A percentile compares a stretch with the other conserved stretches of the same genome.
These are phyloP conservation scores for Galaxias olidus DNA, from an alignment of 2,797 vertebrate genomes.

Conservation along the genomic window DNA sequence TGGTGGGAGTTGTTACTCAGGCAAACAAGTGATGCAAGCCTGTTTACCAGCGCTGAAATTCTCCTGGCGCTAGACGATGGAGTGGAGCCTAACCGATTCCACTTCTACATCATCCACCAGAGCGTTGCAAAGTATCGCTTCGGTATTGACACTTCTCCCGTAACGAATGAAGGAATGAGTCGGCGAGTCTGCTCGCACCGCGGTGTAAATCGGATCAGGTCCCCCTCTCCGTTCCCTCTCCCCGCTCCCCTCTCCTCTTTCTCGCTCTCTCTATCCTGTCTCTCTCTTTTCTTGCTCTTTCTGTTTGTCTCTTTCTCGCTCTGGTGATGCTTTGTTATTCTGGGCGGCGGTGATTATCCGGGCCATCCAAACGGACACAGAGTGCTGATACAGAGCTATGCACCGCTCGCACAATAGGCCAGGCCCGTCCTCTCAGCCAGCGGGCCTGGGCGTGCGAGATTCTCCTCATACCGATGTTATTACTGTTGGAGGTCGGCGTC, in stretches of 20 bases:
- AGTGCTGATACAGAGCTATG: slow-evolving; percentile 54
- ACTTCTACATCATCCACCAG: not conserved
- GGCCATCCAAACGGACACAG: slow-evolving; percentile 35
- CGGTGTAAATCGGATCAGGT: not conserved
- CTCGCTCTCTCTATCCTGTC: not conserved
- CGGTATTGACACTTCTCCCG: not conserved
- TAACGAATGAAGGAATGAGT: not conserved
- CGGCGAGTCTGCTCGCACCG: not conserved
- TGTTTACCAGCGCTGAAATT: slow-evolving; percentile 47
- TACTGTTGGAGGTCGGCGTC: slow-evolving; percentile 46
- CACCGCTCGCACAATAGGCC: slow-evolving; percentile 45
- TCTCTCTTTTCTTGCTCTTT: not conserved
- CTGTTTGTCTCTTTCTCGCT: not conserved
- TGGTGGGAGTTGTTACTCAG: slow-evolving; percentile 18
- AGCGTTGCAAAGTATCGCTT: not conserved
- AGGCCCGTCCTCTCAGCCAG: slow-evolving; percentile 37
- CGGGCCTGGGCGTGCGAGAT: slow-evolving; percentile 47
- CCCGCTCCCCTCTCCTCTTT: not conserved
- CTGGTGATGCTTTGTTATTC: slow-evolving; percentile 7
- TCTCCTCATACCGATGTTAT: slow-evolving; percentile 56
- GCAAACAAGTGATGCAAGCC: slow-evolving; percentile 55
- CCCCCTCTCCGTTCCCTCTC: not conserved
- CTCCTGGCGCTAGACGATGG: not conserved
- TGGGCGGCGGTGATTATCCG: slow-evolving; percentile 16
- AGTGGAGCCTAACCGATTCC: not conserved